phyloP scores from a whole-genome alignment of 2,888 invertebrate species.

The Smittia sp. region DNA sequence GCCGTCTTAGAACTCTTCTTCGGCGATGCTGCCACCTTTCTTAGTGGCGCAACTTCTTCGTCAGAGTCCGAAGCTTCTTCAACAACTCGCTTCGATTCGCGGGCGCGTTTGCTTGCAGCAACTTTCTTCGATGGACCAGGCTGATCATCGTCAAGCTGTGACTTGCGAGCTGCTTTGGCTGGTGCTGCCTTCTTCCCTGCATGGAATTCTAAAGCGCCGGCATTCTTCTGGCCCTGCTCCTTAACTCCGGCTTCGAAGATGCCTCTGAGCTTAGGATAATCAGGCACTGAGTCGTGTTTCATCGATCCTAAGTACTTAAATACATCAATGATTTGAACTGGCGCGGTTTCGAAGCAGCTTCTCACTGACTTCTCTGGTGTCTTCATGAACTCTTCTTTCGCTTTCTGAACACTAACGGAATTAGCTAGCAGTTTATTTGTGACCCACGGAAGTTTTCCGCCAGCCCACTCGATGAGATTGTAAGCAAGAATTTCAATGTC shows the following conservation, averaged over 20 bases:
- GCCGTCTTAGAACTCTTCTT: not conserved
- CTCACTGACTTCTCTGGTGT: constrained; percentile 49
- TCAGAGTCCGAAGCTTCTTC: constrained; percentile 30
- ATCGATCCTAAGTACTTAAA: constrained; percentile 67
- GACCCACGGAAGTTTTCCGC: constrained; percentile 83
- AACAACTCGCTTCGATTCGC: not conserved
- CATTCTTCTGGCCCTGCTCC: constrained; percentile 58
- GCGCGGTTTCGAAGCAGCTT: constrained; percentile 52
- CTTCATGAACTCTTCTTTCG: constrained; percentile 68
- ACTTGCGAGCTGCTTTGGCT: constrained; percentile 27
- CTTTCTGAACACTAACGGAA: constrained; percentile 62
- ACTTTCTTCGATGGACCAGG: constrained; percentile 42
- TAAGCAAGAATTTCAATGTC: constrained; percentile 93
- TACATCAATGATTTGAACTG: constrained; percentile 58
- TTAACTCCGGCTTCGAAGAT: constrained; percentile 66
- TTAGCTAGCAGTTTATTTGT: constrained; percentile 58
- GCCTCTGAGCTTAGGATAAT: constrained; percentile 69
- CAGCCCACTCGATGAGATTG: constrained; percentile 90
- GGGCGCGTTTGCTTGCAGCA: constrained; percentile 41
- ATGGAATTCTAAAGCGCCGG: constrained; percentile 61
- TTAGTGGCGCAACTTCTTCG: constrained; percentile 15
- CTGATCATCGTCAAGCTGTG: not conserved
- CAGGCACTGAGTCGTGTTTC: constrained; percentile 68
- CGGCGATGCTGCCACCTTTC: not conserved
- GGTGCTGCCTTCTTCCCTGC: constrained; percentile 34